Evolutionary conservation across 2,113 vertebrate genomes (phyloP), one percentile per base, ranked within the genome.

Genomic region (Calypte anna): DNA sequence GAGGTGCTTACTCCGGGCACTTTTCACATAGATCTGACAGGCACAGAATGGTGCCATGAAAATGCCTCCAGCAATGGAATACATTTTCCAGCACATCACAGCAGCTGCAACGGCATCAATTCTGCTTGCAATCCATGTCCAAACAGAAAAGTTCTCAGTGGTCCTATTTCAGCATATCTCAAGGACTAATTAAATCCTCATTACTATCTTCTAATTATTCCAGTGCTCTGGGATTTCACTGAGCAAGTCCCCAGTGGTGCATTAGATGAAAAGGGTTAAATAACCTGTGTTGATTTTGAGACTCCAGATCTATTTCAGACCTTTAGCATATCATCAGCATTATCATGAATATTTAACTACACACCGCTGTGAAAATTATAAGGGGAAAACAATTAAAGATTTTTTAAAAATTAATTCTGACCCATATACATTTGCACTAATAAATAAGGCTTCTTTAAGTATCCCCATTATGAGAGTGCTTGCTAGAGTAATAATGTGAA

Each of bases 141-240:
- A 88, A 96, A 96, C 95, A 96, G 96, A 83, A 94, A 96, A 96
- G 94, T 97, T 97, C 94, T 96, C 94, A 94, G 96, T 84, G 96
- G 97, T 95, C 97, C 97, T 96, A 97, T 94, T 97, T 96, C 95
- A 91, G 94, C 80, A 68, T 94, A 97, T 97, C 96, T 98, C 96
- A 97, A 98, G 97, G 98, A 97, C 98, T 98, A 98, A 98, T 98
- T 98, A 98, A 98, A 98, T 97, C 94, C 97, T 98, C 97, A 98
- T 98, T 97, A 97, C 93, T 91, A 94, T 94, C 96, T 97, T 97
- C 97, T 98, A 98, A 98, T 98, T 98, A 98, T 96, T 98, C 97
- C 91, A 93, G 93, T 88, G 93, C 97, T 96, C 43, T 95, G 97
- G 97, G 97, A 98, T 92, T 97, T 96, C 66, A 74, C 88, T 81